Evolutionary conservation across 2,888 invertebrate genomes (phyloP).

Genomic region (Meandrusa payeni): DNA sequence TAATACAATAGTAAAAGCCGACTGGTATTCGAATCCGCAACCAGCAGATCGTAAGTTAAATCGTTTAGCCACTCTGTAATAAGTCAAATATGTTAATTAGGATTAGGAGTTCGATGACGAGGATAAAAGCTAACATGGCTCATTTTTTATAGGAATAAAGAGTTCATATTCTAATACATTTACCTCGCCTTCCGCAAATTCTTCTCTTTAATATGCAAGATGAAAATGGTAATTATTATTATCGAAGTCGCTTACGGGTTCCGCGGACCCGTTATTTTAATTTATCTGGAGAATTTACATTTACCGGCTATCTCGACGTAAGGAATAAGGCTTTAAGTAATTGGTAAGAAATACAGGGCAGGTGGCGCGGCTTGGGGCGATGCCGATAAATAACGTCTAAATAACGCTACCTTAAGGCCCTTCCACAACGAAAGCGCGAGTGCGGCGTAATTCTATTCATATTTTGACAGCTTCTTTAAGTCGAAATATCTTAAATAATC

Average conservation of each 20-base stretch:
- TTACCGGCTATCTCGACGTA: conserved; percentile 33
- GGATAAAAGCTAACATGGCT: too few relatives aligned
- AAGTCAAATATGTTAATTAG: too few relatives aligned
- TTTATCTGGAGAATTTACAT: conserved; percentile 40
- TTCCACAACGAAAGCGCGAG: background rate
- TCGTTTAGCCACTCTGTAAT: too few relatives aligned
- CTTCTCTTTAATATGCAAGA: conserved; percentile 16
- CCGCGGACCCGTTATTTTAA: conserved; percentile 33
- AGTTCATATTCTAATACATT: too few relatives aligned
- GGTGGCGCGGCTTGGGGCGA: conserved; percentile 37
- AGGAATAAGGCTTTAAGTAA: conserved; percentile 41
- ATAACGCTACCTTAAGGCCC: conserved; percentile 31
- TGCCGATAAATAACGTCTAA: conserved; percentile 45
- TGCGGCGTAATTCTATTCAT: too few relatives aligned
- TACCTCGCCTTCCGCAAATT: conserved; percentile 17
- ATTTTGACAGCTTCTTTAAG: too few relatives aligned
- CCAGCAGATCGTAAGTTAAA: too few relatives aligned
- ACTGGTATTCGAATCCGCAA: too few relatives aligned
- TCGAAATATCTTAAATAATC: too few relatives aligned
- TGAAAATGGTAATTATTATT: conserved; percentile 17
- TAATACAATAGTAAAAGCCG: too few relatives aligned
- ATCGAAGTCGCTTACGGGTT: conserved; percentile 16
- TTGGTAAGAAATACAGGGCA: conserved; percentile 46
- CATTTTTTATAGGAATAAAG: too few relatives aligned
- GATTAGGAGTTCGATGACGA: too few relatives aligned